Conservation (phyloP, 1,140 invertebrate genomes). For the Dreissena polymorpha region DNA sequence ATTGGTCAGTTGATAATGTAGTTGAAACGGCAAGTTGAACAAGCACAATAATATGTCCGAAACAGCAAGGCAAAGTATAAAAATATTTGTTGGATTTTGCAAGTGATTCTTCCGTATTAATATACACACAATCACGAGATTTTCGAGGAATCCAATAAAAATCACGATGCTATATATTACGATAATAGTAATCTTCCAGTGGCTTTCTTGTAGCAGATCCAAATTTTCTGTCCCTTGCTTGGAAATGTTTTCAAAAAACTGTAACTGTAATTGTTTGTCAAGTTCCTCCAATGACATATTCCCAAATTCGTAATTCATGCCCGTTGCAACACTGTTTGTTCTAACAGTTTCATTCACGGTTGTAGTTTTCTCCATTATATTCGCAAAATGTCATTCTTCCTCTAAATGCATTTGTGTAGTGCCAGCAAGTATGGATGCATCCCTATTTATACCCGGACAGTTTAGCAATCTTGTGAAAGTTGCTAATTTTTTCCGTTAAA, state of each 20-base stretch:
- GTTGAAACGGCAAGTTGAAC: constrained; percentile 88
- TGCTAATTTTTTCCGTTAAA: no score
- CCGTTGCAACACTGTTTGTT: background rate
- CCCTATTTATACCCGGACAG: background rate
- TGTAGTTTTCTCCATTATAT: constrained; percentile 29
- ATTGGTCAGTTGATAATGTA: constrained; percentile 92
- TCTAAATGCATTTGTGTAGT: constrained; percentile 40
- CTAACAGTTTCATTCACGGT: background rate
- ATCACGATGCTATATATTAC: constrained; percentile 76
- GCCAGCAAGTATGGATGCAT: background rate
- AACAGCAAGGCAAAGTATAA: constrained; percentile 96
- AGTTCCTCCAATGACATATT: constrained; percentile 52
- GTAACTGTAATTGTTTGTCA: constrained; percentile 31
- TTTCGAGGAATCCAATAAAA: constrained; percentile 84
- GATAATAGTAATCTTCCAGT: constrained; percentile 72
- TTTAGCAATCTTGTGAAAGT: no score
- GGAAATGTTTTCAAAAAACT: constrained; percentile 39
- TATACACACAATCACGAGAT: constrained; percentile 91
- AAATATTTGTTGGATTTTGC: constrained; percentile 98
- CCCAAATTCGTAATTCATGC: constrained; percentile 15
- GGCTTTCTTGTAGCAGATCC: constrained; percentile 61
- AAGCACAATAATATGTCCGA: constrained; percentile 97
- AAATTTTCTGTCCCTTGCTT: constrained; percentile 47
- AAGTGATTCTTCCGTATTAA: constrained; percentile 94
- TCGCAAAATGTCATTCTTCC: background rate